Percentiles rank a stretch among this genome's conserved stretches.
These are phyloP conservation scores for Heterochromis multidens DNA, from an alignment of 2,113 vertebrate genomes.

Conservation along the genomic window DNA sequence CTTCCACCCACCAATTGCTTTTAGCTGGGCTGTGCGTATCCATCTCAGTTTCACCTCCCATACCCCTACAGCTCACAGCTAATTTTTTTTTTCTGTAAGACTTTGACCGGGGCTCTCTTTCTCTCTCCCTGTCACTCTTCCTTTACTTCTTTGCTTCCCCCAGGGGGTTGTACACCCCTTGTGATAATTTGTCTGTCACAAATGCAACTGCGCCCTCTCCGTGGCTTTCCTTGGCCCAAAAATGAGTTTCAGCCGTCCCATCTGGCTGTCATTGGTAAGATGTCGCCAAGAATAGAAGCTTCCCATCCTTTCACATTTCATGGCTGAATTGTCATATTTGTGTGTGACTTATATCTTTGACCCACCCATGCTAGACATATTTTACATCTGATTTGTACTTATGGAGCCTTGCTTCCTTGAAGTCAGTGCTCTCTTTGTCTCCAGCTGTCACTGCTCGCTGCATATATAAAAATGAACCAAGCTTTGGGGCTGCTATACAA, in stretches of 20 bases:
- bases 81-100: constrained; percentile 54
- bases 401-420: constrained; percentile 13
- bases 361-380: constrained; percentile 45
- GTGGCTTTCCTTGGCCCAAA: constrained; percentile 60
- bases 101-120: constrained; percentile 7
- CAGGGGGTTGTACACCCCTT: constrained; percentile 43
- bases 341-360: constrained; percentile 58
- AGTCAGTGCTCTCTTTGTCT: constrained; percentile 35
- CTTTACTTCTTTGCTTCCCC: constrained; percentile 36
- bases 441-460: constrained; percentile 20
- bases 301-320: constrained; percentile 65
- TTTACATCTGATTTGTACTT: constrained; percentile 62
- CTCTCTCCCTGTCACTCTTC: constrained; percentile 39
- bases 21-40: constrained; percentile 43
- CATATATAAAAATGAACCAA: constrained; percentile 21
- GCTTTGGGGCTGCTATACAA: constrained; percentile 25
- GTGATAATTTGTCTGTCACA: constrained; percentile 71
- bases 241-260: constrained; percentile 63
- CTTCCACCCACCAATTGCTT: constrained; percentile 59
- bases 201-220: constrained; percentile 58
- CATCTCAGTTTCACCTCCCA: constrained; percentile 55
- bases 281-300: constrained; percentile 66
- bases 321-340: constrained; percentile 62
- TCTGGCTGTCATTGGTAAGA: constrained; percentile 67
- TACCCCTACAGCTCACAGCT: constrained; percentile 53